Base-by-base conservation (phyloP, 2,797 vertebrate species). In the Galaxias olidus region DNA sequence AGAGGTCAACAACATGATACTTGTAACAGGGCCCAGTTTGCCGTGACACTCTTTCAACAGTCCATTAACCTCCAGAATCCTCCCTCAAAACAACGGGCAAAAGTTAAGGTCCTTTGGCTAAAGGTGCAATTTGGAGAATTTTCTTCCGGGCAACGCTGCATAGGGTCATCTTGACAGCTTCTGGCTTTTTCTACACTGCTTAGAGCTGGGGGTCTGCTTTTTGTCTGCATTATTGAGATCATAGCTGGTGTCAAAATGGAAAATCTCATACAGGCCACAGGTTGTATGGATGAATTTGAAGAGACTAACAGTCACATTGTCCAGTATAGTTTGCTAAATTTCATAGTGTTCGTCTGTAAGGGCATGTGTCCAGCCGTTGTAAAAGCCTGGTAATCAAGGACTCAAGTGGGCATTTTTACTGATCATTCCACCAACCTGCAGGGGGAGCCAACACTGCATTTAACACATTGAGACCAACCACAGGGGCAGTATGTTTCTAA, bases 251-350 rank as follows among this genome's bases (percentile, higher is more conserved):
- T 90, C 66, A 47, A 66, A 69, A 73, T 88, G 92, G 53, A 84
- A 86, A 61, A 92, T 90, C 17, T 84, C 86, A 12, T 88, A 90
- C 10, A 90, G 73, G 44, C 91, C 87, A 68, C 84, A 86, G 49
- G 86, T 76, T 47, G 80, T 20, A 61, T 87, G 80, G 9, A 73
- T 65, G 61, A 89, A 91, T 14, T 80, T 83, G n/a, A n/a, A n/a
- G n/a, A n/a, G n/a, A n/a, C n/a, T n/a, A n/a, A n/a, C n/a, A n/a
- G n/a, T n/a, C n/a, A n/a, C n/a, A n/a, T n/a, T n/a, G 30, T 30
- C 30, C 30, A 3, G 30, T 30, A 30, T 6, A 30, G 6, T 30
- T 30, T 30, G 30, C 30, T 30, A 6, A 30, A 30, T 30, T 30
- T 30, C 3, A 6, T 6, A 30, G 19, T 83, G 82, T 0, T 66